Conservation (phyloP, 2,888 invertebrate genomes). For the Xestobium rufovillosum region DNA sequence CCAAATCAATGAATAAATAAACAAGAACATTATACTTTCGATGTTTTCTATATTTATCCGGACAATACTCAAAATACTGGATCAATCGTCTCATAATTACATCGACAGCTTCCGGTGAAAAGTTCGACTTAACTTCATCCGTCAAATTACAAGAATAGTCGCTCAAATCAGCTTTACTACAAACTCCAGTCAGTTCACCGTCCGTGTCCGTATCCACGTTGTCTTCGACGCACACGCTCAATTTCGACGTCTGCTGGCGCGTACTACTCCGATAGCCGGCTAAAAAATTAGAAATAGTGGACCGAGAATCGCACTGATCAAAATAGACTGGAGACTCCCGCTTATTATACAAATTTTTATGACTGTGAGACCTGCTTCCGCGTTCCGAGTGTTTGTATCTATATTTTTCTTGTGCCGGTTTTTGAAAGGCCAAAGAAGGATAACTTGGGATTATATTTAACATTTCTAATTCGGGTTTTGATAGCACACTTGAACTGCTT, state of each 20-base stretch:
- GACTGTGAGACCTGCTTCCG: background rate
- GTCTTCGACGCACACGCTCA: slow-evolving; percentile 1
- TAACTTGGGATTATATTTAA: background rate
- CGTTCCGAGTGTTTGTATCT: slow-evolving; percentile 1
- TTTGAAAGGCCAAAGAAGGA: background rate
- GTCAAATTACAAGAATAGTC: slow-evolving; percentile 1
- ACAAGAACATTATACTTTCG: no score
- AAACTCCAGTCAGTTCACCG: background rate
- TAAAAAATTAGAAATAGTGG: background rate
- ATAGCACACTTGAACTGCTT: background rate
- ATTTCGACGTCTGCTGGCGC: background rate
- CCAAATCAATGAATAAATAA: no score
- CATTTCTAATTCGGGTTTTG: background rate
- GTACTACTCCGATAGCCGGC: background rate
- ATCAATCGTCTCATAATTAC: background rate
- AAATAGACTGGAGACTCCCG: no score
- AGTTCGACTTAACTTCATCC: slow-evolving; percentile 1
- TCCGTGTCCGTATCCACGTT: background rate
- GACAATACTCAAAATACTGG: slow-evolving; percentile 1
- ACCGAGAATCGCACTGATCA: no score
- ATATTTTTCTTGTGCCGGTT: background rate
- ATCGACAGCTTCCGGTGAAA: slow-evolving; percentile 1
- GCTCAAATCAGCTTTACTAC: background rate
- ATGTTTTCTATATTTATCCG: no score
- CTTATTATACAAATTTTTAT: no score